A percentile compares a stretch with the other conserved stretches of the same genome.
Evolutionary conservation across 2,888 invertebrate species (phyloP).

Genomic region (Cryptus armator): DNA sequence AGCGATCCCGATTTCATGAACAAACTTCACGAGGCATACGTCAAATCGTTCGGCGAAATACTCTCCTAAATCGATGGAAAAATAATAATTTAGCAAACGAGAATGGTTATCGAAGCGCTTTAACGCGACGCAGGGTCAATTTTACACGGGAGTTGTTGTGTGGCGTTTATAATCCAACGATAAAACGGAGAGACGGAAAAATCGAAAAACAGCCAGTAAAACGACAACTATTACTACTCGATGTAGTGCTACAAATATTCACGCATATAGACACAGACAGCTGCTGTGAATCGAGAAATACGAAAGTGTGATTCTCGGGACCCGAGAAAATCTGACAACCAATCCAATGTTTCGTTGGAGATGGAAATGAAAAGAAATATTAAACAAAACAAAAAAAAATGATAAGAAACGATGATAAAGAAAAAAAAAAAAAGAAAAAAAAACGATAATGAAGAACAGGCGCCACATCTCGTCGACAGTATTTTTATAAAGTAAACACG

Average conservation of each 20-base stretch:
- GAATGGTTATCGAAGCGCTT: conserved; percentile 19
- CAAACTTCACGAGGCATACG: conserved; percentile 96
- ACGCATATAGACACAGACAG: not conserved
- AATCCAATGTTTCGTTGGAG: conserved; percentile 49
- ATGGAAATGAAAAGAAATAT: conserved; percentile 27
- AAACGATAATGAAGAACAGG: conserved; percentile 26
- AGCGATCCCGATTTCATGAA: conserved; percentile 95
- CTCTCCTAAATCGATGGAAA: conserved; percentile 82
- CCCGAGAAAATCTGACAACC: conserved; percentile 50
- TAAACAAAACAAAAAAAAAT: conserved; percentile 1
- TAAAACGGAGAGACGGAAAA: not conserved
- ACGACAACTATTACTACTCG: conserved; percentile 13
- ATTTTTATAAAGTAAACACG: conserved; percentile 74
- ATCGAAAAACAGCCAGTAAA: conserved; percentile 39
- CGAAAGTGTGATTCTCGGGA: conserved; percentile 45
- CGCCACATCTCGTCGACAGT: conserved; percentile 71
- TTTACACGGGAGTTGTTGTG: conserved; percentile 28
- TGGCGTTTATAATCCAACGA: conserved; percentile 31
- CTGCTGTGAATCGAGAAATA: conserved; percentile 43
- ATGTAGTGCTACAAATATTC: conserved; percentile 31
- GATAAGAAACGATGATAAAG: conserved; percentile 10
- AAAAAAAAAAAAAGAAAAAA: conserved; percentile 7
- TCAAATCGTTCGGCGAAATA: conserved; percentile 92
- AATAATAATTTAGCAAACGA: conserved; percentile 18
- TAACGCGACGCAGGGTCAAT: conserved; percentile 14